A percentile compares a stretch with the other conserved stretches of the same genome.
Conservation (phyloP, 64 coral and sea anemone species). For the Anthopleura sola region DNA sequence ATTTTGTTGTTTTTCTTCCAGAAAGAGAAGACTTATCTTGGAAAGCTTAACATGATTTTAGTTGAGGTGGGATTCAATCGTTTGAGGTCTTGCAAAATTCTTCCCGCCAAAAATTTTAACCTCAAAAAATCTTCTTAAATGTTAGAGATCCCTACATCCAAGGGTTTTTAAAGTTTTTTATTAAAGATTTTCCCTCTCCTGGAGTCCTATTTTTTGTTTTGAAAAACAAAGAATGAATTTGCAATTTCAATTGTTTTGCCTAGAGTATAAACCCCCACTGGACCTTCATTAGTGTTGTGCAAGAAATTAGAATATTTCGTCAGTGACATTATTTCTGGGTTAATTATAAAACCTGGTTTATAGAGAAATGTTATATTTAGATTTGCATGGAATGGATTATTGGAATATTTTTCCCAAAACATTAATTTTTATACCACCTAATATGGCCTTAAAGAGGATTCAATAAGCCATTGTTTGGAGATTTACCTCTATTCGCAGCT, state of each 20-base stretch:
- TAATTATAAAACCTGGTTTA: neutral
- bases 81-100: conserved; percentile 1
- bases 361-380: neutral
- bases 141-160: too few relatives aligned
- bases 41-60: conserved; percentile 97
- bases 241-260: neutral
- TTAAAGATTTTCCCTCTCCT: too few relatives aligned
- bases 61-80: conserved; percentile 82
- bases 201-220: too few relatives aligned
- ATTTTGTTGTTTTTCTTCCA: conserved; percentile 7
- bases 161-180: too few relatives aligned
- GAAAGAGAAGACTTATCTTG: conserved; percentile 96
- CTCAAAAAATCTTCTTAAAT: neutral
- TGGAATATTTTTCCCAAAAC: neutral
- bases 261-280: neutral
- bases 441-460: neutral
- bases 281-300: neutral
- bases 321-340: neutral
- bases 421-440: neutral
- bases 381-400: neutral
- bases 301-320: neutral
- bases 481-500: too few relatives aligned
- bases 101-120: conserved; percentile 16
- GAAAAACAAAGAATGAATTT: too few relatives aligned
- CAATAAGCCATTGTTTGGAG: too few relatives aligned